Evolutionary conservation across 1,140 invertebrate species (phyloP).

Genomic region (Gryllus bimaculatus): DNA sequence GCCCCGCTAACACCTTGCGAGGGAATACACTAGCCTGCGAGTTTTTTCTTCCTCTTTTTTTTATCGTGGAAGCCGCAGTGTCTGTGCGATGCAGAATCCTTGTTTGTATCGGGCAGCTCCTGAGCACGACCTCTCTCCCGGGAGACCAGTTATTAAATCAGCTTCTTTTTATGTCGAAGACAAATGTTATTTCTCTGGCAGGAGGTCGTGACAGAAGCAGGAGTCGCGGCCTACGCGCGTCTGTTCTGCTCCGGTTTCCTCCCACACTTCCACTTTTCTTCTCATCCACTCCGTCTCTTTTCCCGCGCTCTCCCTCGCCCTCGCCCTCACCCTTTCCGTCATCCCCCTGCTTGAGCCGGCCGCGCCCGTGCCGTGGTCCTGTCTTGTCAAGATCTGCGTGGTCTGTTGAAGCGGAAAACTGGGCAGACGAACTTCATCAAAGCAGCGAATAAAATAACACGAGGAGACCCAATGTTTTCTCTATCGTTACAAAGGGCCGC

Average conservation of each 20-base stretch:
- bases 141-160: background rate
- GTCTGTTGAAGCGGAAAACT: background rate
- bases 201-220: background rate
- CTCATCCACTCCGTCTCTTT: no score
- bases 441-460: background rate
- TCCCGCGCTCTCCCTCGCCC: no score
- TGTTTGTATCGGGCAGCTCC: background rate
- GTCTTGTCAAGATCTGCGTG: background rate
- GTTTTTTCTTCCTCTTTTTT: no score
- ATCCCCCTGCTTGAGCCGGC: background rate
- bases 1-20: no score
- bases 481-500: background rate
- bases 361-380: no score
- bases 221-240: background rate
- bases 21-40: no score
- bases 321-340: background rate
- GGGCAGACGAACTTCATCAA: background rate
- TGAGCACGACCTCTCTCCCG: background rate
- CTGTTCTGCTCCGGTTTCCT: no score
- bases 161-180: constrained; percentile 1
- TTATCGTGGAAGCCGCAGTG: no score
- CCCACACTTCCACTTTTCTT: no score
- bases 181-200: background rate
- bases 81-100: background rate
- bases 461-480: background rate